Evolutionary conservation across 2,113 vertebrate genomes (phyloP).

Genomic region (Aepyceros melampus): DNA sequence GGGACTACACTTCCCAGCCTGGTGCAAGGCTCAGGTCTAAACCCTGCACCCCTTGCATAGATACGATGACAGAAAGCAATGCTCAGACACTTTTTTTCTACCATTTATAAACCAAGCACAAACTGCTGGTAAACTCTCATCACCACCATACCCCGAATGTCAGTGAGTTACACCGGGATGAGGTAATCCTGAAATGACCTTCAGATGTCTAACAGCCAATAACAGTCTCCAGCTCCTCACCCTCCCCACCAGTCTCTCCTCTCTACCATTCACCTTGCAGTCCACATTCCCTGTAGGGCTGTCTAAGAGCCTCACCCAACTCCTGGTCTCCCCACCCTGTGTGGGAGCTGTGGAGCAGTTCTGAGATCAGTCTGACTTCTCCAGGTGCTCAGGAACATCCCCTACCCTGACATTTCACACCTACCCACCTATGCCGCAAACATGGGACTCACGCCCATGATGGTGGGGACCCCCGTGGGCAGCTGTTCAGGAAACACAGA

Average conservation of each 20-base stretch:
- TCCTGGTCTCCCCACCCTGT: neutral
- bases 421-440: neutral
- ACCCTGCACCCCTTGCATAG: neutral
- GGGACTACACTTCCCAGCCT: neutral
- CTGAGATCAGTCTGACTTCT: neutral
- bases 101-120: neutral
- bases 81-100: neutral
- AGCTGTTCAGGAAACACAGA: neutral
- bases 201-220: neutral
- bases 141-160: neutral
- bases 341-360: neutral
- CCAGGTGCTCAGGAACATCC: neutral
- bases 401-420: no score
- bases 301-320: no score
- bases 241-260: no score
- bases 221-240: neutral
- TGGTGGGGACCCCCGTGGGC: no score
- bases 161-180: neutral
- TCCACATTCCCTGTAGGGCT: rapidly evolving
- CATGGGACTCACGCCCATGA: rapidly evolving
- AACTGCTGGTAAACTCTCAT: neutral
- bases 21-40: neutral
- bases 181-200: neutral
- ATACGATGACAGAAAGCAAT: neutral
- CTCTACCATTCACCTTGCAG: no score